Evolutionary conservation across 1,140 invertebrate species (phyloP).

Genomic region (Zeugodacus cucurbitae): DNA sequence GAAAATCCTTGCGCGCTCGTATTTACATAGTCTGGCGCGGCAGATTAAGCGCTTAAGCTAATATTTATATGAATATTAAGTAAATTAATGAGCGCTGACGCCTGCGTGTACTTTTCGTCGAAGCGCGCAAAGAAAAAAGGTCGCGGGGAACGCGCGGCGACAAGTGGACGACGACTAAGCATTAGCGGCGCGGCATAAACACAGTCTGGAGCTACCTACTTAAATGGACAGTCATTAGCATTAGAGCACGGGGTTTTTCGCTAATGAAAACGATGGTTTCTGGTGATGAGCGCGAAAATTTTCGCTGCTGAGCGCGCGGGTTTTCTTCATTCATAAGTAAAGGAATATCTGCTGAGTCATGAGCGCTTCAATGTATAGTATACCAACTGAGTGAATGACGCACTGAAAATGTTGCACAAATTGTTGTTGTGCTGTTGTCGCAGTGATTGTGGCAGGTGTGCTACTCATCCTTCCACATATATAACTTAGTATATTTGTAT

Average conservation of each 20-base stretch:
- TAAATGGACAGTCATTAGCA: not conserved
- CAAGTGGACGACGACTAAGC: not conserved
- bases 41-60: not conserved
- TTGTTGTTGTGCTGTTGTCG: not conserved
- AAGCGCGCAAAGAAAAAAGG: not conserved
- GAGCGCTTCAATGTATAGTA: not conserved
- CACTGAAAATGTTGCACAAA: not conserved
- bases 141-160: not conserved
- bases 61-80: not conserved
- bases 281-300: too few species aligned
- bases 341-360: not conserved
- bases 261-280: too few species aligned
- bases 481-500: not conserved
- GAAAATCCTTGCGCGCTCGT: not conserved
- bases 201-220: not conserved
- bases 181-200: not conserved
- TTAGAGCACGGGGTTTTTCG: not conserved
- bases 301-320: too few species aligned
- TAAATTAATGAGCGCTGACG: not conserved
- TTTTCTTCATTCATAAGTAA: not conserved
- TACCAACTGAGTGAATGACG: not conserved
- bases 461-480: not conserved
- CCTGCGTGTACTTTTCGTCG: not conserved
- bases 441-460: slow-evolving; percentile 27
- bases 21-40: not conserved